Evolutionary conservation across 2,888 invertebrate genomes (phyloP).

Genomic region (Auanema sp.): DNA sequence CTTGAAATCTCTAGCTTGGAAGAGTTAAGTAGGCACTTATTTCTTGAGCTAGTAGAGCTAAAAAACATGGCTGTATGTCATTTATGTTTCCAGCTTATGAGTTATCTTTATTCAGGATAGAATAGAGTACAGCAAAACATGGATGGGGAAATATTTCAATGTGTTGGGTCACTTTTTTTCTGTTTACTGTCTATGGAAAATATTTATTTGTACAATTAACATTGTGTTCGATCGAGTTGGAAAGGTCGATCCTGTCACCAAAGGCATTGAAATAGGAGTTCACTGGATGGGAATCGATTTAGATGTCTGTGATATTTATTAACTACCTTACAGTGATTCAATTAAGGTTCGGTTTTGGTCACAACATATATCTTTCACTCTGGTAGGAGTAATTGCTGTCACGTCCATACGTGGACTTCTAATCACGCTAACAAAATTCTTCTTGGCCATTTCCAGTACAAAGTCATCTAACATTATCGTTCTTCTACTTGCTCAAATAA

Average conservation of each 20-base stretch:
- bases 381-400: conserved; percentile 95
- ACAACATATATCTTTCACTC: conserved; percentile 93
- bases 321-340: background rate
- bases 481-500: conserved; percentile 91
- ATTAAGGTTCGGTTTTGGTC: conserved; percentile 90
- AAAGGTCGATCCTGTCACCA: conserved; percentile 86
- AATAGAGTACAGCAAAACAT: conserved; percentile 75
- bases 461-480: conserved; percentile 98
- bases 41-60: conserved; percentile 91
- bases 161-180: conserved; percentile 97
- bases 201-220: conserved; percentile 81
- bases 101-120: conserved; percentile 81
- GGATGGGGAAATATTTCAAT: conserved; percentile 97
- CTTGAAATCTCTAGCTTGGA: conserved; percentile 85
- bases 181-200: conserved; percentile 96
- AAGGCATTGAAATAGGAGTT: conserved; percentile 92
- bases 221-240: conserved; percentile 87
- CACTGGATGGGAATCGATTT: conserved; percentile 93
- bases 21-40: conserved; percentile 88
- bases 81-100: too few species aligned
- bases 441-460: conserved; percentile 96
- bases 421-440: conserved; percentile 97
- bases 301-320: too few species aligned
- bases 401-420: conserved; percentile 94
- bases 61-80: conserved; percentile 71